Evolutionary conservation across 1,140 invertebrate species (phyloP).

Genomic region (Seison nebaliae): DNA sequence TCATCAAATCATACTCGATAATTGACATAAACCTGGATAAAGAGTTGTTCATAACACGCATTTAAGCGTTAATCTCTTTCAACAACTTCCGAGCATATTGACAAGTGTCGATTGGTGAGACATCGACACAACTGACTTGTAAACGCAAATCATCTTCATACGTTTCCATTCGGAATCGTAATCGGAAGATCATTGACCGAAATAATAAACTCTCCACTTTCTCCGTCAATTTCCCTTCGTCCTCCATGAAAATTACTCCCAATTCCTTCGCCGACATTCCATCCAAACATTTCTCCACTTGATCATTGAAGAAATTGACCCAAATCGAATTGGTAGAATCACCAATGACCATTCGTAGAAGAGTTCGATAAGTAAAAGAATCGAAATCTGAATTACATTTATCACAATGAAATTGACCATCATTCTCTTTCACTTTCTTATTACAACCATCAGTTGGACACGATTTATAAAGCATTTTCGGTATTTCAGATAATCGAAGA

Average conservation of each 20-base stretch:
- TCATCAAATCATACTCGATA: too few relatives aligned
- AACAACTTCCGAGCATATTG: conserved; percentile 5
- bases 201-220: conserved; percentile 47
- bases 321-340: conserved; percentile 54
- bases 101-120: conserved; percentile 3
- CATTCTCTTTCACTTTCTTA: conserved; percentile 65
- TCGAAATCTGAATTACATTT: conserved; percentile 60
- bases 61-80: conserved; percentile 12
- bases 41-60: too few relatives aligned
- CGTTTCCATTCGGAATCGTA: conserved; percentile 56
- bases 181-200: conserved; percentile 47
- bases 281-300: conserved; percentile 50
- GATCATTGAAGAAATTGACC: conserved; percentile 62
- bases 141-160: conserved; percentile 59
- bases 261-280: background rate
- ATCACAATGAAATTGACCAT: conserved; percentile 66
- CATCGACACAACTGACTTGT: conserved; percentile 37
- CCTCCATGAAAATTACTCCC: conserved; percentile 15
- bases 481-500: too few relatives aligned
- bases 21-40: too few relatives aligned
- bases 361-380: conserved; percentile 54
- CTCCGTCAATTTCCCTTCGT: conserved; percentile 30
- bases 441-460: conserved; percentile 60
- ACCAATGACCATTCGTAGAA: conserved; percentile 38
- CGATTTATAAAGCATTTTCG: conserved; percentile 42